Percentiles rank a stretch among this genome's conserved stretches.
Conservation (phyloP, 2,888 invertebrate genomes). For the Yponomeuta malinellus region DNA sequence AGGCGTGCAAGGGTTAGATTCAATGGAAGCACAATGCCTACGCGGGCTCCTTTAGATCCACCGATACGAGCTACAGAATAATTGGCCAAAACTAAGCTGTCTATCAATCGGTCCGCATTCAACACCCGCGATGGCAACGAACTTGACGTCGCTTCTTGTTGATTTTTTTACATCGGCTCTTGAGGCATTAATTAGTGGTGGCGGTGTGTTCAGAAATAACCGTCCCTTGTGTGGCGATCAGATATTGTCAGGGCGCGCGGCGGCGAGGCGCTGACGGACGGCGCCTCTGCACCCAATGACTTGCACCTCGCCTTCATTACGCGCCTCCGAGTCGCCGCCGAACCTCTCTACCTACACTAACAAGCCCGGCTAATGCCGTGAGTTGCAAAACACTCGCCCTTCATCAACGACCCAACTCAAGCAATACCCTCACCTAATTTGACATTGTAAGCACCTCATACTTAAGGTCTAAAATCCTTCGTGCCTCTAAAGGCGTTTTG, state of each 20-base stretch:
- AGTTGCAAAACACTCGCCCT: constrained; percentile 60
- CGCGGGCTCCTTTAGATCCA: not conserved
- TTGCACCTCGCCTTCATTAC: constrained; percentile 70
- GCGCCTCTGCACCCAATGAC: constrained; percentile 61
- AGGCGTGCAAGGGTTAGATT: not conserved
- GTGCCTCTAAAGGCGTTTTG: not conserved
- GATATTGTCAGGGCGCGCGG: constrained; percentile 58
- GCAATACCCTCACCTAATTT: constrained; percentile 20
- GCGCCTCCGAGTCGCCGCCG: constrained; percentile 37
- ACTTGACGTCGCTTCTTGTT: constrained; percentile 46
- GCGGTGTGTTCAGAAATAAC: constrained; percentile 67
- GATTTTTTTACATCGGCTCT: constrained; percentile 45
- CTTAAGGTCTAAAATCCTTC: not conserved
- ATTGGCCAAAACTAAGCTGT: constrained; percentile 4
- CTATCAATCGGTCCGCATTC: not conserved
- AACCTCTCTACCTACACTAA: constrained; percentile 50
- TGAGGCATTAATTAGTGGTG: constrained; percentile 69
- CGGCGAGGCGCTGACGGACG: constrained; percentile 34
- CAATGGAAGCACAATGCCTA: not conserved
- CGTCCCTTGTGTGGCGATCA: constrained; percentile 65
- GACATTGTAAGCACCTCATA: not conserved
- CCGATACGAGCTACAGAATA: not conserved
- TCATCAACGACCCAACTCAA: constrained; percentile 25
- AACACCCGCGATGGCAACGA: constrained; percentile 44
- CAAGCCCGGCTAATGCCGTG: constrained; percentile 74